Conservation (phyloP, 1,140 invertebrate genomes). For the Pachyrhynchus sulphureomaculatus region DNA sequence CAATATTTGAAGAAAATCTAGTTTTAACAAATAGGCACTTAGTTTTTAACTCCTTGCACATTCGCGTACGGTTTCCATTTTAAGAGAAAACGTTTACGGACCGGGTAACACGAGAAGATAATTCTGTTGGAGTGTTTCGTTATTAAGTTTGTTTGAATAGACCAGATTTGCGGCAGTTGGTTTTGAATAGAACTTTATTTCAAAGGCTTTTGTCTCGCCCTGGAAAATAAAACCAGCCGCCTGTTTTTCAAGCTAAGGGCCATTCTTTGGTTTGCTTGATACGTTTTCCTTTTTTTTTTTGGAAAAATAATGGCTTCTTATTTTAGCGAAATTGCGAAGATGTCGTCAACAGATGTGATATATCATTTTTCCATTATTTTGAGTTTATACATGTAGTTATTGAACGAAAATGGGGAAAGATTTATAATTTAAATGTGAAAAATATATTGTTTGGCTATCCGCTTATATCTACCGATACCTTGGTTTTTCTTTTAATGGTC, state of each 20-base stretch:
- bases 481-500: no score
- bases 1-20: no score
- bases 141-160: conserved; percentile 32
- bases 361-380: no score
- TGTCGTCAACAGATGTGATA: no score
- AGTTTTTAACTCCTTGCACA: conserved; percentile 20
- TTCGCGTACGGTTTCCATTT: conserved; percentile 6
- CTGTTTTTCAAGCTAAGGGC: conserved; percentile 10
- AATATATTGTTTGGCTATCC: no score
- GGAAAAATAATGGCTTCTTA: no score
- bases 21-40: conserved; percentile 21
- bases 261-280: background rate
- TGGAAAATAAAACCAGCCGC: conserved; percentile 8
- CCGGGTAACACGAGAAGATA: conserved; percentile 29
- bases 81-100: conserved; percentile 19
- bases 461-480: no score
- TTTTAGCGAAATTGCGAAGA: no score
- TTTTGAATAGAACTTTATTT: conserved; percentile 26
- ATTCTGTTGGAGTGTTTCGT: conserved; percentile 25
- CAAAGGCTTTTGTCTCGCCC: conserved; percentile 12
- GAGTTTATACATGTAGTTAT: no score
- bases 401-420: no score
- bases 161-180: conserved; percentile 21
- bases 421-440: no score
- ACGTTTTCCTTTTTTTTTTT: background rate